phyloP scores from a whole-genome alignment of 2,888 invertebrate genomes.

The Zygogramma bicolorata region DNA sequence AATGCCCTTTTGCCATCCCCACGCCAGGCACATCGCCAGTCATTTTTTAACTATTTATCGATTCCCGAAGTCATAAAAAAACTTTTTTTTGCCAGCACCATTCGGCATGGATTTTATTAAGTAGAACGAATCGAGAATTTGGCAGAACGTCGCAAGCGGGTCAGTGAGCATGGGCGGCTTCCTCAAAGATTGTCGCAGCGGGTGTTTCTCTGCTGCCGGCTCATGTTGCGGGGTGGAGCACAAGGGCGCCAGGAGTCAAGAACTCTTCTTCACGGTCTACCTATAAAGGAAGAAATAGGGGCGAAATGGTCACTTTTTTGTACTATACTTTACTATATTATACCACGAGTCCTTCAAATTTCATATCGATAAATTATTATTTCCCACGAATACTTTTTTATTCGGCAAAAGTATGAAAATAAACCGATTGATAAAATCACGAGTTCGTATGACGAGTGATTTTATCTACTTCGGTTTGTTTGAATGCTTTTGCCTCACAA shows the following conservation, averaged over 20 bases:
- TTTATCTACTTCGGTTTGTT: too few relatives aligned
- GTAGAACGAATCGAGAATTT: conserved; percentile 32
- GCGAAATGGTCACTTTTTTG: neutral
- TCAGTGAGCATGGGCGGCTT: conserved; percentile 34
- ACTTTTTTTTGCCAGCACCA: neutral
- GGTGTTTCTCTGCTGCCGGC: conserved; percentile 42
- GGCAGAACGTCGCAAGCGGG: conserved; percentile 27
- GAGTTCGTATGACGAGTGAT: too few relatives aligned
- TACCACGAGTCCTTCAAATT: too few relatives aligned
- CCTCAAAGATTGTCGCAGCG: conserved; percentile 35
- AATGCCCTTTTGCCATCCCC: too few relatives aligned
- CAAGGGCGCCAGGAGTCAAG: conserved; percentile 60
- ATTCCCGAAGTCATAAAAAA: neutral
- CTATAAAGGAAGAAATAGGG: conserved; percentile 40
- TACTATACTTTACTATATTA: too few relatives aligned
- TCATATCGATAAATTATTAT: too few relatives aligned
- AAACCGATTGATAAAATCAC: too few relatives aligned
- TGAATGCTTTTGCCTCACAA: too few relatives aligned
- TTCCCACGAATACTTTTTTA: too few relatives aligned
- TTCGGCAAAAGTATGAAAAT: too few relatives aligned
- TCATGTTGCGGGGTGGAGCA: conserved; percentile 65
- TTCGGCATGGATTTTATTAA: conserved; percentile 22
- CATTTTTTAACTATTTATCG: neutral
- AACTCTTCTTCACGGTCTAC: conserved; percentile 61
- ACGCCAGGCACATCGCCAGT: neutral